Evolutionary conservation across 2,888 invertebrate genomes (phyloP).

Genomic region (Acanthosepion pharaonis): DNA sequence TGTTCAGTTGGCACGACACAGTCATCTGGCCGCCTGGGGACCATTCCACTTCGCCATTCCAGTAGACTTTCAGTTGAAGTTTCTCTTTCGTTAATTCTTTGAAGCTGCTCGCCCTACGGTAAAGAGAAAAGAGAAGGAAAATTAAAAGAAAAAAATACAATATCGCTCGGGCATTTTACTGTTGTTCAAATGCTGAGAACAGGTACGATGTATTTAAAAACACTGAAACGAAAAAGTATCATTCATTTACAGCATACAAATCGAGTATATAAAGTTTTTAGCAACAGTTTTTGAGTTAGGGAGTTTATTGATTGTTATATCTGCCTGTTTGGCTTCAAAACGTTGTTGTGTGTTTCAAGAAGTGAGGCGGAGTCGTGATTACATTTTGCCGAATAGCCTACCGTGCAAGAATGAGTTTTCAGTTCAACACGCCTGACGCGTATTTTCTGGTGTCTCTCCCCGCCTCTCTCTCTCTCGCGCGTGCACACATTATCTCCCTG

Average conservation of each 20-base stretch:
- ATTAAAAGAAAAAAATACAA: not conserved
- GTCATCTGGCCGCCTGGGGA: constrained; percentile 42
- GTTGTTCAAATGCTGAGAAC: not conserved
- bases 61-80: constrained; percentile 38
- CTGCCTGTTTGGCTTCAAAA: not conserved
- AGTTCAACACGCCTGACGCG: too few relatives aligned
- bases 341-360: too few relatives aligned
- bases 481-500: too few relatives aligned
- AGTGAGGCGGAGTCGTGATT: too few relatives aligned
- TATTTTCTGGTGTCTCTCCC: too few relatives aligned
- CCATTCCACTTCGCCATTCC: constrained; percentile 42
- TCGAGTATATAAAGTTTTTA: not conserved
- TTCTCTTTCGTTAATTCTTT: constrained; percentile 41
- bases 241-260: not conserved
- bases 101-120: constrained; percentile 17
- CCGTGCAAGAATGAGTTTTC: too few relatives aligned
- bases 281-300: not conserved
- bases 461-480: too few relatives aligned
- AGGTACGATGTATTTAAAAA: not conserved
- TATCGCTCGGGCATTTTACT: not conserved
- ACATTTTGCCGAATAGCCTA: too few relatives aligned
- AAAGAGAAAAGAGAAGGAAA: not conserved
- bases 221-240: not conserved
- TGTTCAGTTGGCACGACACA: constrained; percentile 33
- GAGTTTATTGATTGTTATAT: not conserved